Evolutionary conservation across 2,888 invertebrate genomes (phyloP).

Genomic region (Ferrisia virgata): DNA sequence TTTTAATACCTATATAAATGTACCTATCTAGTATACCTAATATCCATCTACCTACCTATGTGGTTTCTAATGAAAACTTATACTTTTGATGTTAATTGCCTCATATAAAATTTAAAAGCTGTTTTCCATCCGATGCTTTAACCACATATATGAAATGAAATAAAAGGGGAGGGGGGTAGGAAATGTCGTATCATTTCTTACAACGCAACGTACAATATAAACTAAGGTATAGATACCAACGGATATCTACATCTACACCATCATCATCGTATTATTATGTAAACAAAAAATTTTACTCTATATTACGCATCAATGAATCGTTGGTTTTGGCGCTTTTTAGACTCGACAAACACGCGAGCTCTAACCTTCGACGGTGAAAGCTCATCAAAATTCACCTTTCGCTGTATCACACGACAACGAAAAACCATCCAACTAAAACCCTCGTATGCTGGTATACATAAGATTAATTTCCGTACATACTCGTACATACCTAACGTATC

Average conservation of each 20-base stretch:
- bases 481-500: too few species aligned
- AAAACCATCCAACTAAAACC: neutral
- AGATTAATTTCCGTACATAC: neutral
- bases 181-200: neutral
- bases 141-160: neutral
- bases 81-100: neutral
- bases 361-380: neutral
- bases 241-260: too few species aligned
- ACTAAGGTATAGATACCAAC: too few species aligned
- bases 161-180: neutral
- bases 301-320: neutral
- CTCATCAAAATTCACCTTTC: slow-evolving; percentile 4
- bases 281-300: too few species aligned
- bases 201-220: too few species aligned
- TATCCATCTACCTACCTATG: too few species aligned
- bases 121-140: neutral
- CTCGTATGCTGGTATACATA: too few species aligned
- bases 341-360: neutral
- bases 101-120: neutral
- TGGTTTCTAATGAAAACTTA: neutral
- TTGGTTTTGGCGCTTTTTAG: neutral
- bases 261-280: too few species aligned
- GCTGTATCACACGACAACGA: neutral
- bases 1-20: neutral
- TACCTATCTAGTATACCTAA: too few species aligned